These are phyloP conservation scores for Phymatocera aterrima DNA, from an alignment of 2,888 invertebrate genomes.

Conservation along the genomic window DNA sequence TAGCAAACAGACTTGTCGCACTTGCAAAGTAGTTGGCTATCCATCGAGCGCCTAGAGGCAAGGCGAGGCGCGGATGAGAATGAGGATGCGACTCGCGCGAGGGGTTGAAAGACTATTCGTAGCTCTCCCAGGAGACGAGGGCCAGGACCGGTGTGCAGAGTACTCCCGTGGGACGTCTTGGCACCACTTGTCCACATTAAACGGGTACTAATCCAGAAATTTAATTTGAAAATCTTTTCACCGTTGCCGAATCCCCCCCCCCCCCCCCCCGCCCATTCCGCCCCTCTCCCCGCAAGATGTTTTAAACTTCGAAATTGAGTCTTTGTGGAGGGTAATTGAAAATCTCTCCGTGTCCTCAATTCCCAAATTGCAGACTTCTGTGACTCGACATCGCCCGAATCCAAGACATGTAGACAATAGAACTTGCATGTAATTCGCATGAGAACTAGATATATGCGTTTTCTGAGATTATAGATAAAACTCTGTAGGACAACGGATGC, in stretches of 20 bases:
- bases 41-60: neutral
- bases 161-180: constrained; percentile 70
- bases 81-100: neutral
- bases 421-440: too few species aligned
- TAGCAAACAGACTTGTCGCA: constrained; percentile 6
- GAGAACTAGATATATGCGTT: too few species aligned
- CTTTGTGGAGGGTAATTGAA: constrained; percentile 73
- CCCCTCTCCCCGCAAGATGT: constrained; percentile 58
- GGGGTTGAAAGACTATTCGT: constrained; percentile 44
- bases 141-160: constrained; percentile 58
- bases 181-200: constrained; percentile 71
- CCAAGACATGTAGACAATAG: neutral
- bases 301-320: constrained; percentile 71
- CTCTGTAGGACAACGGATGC: neutral
- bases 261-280: constrained; percentile 44
- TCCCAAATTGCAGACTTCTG: neutral
- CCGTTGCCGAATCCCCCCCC: constrained; percentile 49
- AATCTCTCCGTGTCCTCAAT: constrained; percentile 66
- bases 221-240: constrained; percentile 75
- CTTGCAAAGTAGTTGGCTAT: constrained; percentile 16
- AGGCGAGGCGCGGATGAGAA: constrained; percentile 5
- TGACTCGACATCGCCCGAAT: neutral
- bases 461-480: too few species aligned
- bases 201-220: constrained; percentile 73
- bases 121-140: constrained; percentile 30